These are phyloP conservation scores for Nannospalax galili DNA, from an alignment of 2,113 vertebrate genomes.

Conservation along the genomic window DNA sequence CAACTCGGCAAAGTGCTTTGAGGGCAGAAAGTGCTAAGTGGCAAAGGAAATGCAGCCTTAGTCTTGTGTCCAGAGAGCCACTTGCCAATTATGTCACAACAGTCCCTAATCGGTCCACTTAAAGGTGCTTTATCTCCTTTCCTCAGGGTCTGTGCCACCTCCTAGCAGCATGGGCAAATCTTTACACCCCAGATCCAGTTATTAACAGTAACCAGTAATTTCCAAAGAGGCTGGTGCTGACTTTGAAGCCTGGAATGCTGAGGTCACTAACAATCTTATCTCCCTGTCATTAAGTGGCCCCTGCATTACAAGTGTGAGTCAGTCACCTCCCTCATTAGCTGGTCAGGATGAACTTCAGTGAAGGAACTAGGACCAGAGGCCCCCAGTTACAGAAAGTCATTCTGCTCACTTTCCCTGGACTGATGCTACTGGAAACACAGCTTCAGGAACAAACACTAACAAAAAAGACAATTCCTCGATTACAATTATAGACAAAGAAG, in stretches of 20 bases:
- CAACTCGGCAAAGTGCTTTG: conserved; percentile 43
- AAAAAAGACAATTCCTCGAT: background rate
- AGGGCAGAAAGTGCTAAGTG: conserved; percentile 49
- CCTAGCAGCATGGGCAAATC: conserved; percentile 42
- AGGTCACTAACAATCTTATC: conserved; percentile 73
- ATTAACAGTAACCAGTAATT: conserved; percentile 80
- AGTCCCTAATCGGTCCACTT: conserved; percentile 70
- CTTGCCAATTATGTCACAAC: conserved; percentile 57
- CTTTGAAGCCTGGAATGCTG: conserved; percentile 77
- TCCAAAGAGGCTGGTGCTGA: conserved; percentile 54
- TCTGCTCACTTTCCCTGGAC: background rate
- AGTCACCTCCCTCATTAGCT: background rate
- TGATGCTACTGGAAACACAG: background rate
- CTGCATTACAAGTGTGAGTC: conserved; percentile 59
- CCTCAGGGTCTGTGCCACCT: conserved; percentile 52
- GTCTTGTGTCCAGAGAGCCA: background rate
- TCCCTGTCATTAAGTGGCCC: conserved; percentile 64
- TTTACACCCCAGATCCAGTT: conserved; percentile 62
- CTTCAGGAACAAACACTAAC: background rate
- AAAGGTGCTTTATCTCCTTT: conserved; percentile 73
- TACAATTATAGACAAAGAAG: background rate
- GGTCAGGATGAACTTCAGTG: background rate
- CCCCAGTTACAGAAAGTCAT: background rate
- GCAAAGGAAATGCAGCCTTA: conserved; percentile 1
- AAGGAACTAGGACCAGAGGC: background rate